Base-by-base conservation (phyloP, 2,888 invertebrate genomes). In the Bibio marci region DNA sequence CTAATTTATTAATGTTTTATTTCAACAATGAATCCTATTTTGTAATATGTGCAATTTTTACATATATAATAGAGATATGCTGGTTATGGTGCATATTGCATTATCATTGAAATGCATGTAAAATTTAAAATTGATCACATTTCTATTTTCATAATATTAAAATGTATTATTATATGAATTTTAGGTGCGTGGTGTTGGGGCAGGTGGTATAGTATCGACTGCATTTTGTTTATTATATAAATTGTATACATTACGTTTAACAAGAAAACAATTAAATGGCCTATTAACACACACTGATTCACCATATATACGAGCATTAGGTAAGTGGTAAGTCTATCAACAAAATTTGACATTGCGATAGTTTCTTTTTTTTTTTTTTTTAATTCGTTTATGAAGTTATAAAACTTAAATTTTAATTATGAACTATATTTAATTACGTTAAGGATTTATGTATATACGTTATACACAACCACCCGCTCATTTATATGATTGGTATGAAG, bases 211-310 rank as follows among this genome's bases (percentile, higher is more conserved):
- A 44, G 97, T 99, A 15, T 95, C 95, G n/a, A 95, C 97, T 42
- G 97, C 98, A 1, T 99, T 87, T 64, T 98, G 98, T 61, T 71
- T 98, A n/a, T 73, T 99, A 26, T 99, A 95, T 66, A 97, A 98
- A 64, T 66, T 99, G 45, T 98, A 91, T 65, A 97, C 97, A 1
- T 66, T 98, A 51, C 80, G 87, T 50, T 68, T 99, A 48, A 97
- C 98, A n/a, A 73, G 95, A 45, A 98, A 97, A 63, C 98, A 99
- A 64, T 72, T 99, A 47, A 91, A 88, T 56, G 92, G 92, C 40
- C 75, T 98, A 45, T 76, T 97, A 48, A 87, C 87, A 52, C 95
- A 97, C 63, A 72, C 79, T 37, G 97, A 97, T 68, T 97, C 97
- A 4, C 90, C 95, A 4, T 98, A 91, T 65, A 94, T 98, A 53